A percentile compares a stretch with the other conserved stretches of the same genome.
phyloP scores from a whole-genome alignment of 2,113 vertebrate genomes.

The Motacilla alba region DNA sequence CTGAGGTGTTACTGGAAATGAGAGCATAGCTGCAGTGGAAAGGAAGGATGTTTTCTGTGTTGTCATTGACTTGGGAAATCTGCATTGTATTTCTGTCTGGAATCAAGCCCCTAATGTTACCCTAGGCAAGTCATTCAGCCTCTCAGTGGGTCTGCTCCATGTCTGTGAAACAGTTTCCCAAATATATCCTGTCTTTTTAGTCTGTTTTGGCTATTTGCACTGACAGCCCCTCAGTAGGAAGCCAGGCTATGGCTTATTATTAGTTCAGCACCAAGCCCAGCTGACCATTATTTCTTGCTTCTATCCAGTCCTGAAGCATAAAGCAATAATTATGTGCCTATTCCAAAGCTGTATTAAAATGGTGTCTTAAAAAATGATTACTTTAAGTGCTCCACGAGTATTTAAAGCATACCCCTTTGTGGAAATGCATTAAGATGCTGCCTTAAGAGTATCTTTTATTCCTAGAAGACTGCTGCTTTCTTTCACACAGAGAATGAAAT shows the following conservation, averaged over 20 bases:
- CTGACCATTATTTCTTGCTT: background rate
- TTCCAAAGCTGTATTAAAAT: constrained; percentile 13
- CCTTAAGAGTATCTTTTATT: constrained; percentile 25
- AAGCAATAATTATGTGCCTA: background rate
- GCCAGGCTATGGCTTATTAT: background rate
- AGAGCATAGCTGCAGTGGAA: background rate
- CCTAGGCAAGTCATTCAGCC: background rate
- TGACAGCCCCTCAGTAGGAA: background rate
- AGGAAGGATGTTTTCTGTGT: background rate
- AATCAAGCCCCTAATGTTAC: background rate
- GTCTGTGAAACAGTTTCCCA: background rate
- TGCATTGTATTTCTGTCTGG: background rate
- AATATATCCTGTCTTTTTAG: background rate
- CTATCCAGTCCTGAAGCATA: background rate
- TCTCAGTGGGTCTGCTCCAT: background rate
- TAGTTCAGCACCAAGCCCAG: background rate
- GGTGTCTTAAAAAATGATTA: background rate
- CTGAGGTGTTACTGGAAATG: background rate
- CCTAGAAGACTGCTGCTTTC: constrained; percentile 29
- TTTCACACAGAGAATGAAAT: constrained; percentile 40
- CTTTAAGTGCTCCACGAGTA: background rate
- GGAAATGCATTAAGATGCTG: constrained; percentile 22
- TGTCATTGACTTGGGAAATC: background rate
- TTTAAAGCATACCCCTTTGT: background rate
- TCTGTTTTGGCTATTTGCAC: background rate